Evolutionary conservation across 2,888 invertebrate genomes (phyloP).

Genomic region (Dysmachus trigonus): DNA sequence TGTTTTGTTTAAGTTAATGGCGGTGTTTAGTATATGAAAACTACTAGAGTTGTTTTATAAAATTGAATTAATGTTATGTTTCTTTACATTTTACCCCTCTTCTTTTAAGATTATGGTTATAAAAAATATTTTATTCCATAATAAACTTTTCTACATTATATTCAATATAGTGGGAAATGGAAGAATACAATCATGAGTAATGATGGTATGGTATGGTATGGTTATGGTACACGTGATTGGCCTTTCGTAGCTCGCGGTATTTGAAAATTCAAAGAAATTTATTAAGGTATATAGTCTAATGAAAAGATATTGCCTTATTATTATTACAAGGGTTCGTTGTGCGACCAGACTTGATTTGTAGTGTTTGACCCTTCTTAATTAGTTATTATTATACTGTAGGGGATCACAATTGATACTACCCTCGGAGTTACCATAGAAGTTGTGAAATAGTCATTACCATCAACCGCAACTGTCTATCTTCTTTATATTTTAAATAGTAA

Average conservation of each 20-base stretch:
- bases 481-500: too few species aligned
- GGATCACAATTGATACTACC: too few species aligned
- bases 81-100: neutral
- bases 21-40: neutral
- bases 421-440: too few species aligned
- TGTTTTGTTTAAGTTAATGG: neutral
- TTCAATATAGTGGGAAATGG: neutral
- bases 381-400: too few species aligned
- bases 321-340: too few species aligned
- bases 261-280: neutral
- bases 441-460: too few species aligned
- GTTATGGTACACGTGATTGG: neutral
- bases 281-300: neutral
- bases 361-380: too few species aligned
- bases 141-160: too few species aligned
- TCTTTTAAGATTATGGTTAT: neutral
- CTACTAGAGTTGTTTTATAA: neutral
- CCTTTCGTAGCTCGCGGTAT: neutral
- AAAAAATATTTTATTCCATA: neutral
- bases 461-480: too few species aligned
- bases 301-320: too few species aligned
- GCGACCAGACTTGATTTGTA: too few species aligned
- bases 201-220: too few species aligned
- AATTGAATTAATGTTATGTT: neutral
- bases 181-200: neutral